These are phyloP conservation scores for Zeugodacus cucurbitae DNA, from an alignment of 1,140 invertebrate genomes.

Conservation along the genomic window DNA sequence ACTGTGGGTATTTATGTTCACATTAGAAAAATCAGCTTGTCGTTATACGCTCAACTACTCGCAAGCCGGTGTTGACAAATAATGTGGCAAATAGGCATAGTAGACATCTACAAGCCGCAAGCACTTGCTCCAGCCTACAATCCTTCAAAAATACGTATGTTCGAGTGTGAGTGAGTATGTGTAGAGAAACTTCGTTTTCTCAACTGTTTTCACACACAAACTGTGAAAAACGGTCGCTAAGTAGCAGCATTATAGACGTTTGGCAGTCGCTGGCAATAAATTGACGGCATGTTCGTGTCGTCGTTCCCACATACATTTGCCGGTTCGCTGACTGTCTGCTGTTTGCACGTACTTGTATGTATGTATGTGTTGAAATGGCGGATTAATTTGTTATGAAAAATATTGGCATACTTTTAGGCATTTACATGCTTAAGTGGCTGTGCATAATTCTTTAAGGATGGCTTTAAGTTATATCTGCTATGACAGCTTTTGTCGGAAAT, in stretches of 20 bases:
- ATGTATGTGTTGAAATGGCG: background rate
- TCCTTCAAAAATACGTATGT: too few species aligned
- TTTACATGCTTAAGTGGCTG: background rate
- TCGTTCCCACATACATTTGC: background rate
- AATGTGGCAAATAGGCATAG: background rate
- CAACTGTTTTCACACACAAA: background rate
- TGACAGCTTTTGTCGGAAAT: too few species aligned
- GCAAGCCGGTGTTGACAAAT: conserved; percentile 29
- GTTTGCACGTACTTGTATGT: background rate
- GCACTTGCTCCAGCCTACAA: background rate
- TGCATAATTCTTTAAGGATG: background rate
- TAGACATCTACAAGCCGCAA: background rate
- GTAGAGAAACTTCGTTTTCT: background rate
- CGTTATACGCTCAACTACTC: conserved; percentile 8
- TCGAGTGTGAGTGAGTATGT: background rate
- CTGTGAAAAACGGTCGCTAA: background rate
- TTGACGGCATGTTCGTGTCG: background rate
- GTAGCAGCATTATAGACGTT: background rate
- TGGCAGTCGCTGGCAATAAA: conserved; percentile 7
- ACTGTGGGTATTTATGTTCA: background rate
- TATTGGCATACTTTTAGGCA: background rate
- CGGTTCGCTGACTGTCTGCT: background rate
- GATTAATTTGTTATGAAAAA: conserved; percentile 19
- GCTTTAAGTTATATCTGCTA: background rate
- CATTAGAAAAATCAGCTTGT: conserved; percentile 34